Base-by-base conservation (phyloP, 2,888 invertebrate species). In the Pimpla rufipes region DNA sequence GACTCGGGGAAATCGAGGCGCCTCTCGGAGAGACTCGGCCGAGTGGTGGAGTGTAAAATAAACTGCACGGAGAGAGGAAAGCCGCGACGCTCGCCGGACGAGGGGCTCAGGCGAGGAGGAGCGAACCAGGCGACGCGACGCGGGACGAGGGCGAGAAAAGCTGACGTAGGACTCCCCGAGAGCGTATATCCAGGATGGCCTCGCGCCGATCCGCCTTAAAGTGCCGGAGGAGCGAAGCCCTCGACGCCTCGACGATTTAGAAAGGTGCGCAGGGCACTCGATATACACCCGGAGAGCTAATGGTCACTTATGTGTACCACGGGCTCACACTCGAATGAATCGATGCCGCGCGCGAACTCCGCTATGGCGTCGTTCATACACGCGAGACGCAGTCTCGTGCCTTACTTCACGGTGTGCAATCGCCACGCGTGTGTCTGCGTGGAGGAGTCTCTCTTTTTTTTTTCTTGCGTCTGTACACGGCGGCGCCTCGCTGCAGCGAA, bases 41-140 rank as follows among this genome's bases (percentile, higher is more conserved):
- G 85, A 87, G 87, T 86, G 87, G 81, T 85, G 78, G 86, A 88
- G 87, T 88, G 88, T 85, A 87, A 88, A 89, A 87, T 88, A 89
- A 88, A 88, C 87, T 87, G 82, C 85, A 81, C 78, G 82, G 80
- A 83, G 80, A 81, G 79, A 83, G 79, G 77, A 64, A n/a, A 70
- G 52, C 67, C 35, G 64, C 45, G 13, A 13, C 35, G 18, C 29
- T 57, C 59, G 50, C 45, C 52, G 73, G 52, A 71, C 29, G 68
- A 80, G 68, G 18, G 68, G 70, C 76, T 21, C 45, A 50, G 57
- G 23, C n/a, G 42, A 68, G 42, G 77, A 42, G 67, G 45, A 40
- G 57, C 35, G 67, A n/a, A 35, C 29, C 35, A 40, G 62, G 40
- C 62, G 66, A n/a, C n/a, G n/a, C n/a, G 52, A 57, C 23, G 55